phyloP scores from a whole-genome alignment of 2,888 invertebrate genomes.

The Lypha dubia region DNA sequence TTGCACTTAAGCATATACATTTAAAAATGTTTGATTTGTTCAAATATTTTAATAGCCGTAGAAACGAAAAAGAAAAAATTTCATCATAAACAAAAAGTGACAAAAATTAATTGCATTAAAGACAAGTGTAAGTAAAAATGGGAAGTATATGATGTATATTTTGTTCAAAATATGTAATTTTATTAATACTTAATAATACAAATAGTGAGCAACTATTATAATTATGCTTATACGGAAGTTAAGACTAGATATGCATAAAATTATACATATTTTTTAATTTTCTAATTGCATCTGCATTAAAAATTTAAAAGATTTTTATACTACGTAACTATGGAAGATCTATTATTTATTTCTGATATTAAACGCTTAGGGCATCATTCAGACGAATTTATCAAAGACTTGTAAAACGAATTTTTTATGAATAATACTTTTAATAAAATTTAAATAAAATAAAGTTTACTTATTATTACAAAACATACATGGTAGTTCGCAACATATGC shows the following conservation, averaged over 20 bases:
- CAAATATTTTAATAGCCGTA: slow-evolving; percentile 12
- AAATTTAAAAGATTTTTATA: slow-evolving; percentile 43
- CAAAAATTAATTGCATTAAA: slow-evolving; percentile 52
- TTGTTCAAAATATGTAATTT: slow-evolving; percentile 46
- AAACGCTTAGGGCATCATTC: not conserved
- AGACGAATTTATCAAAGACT: too few species aligned
- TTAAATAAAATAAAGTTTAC: not conserved
- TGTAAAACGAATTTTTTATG: not conserved
- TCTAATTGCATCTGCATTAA: slow-evolving; percentile 32
- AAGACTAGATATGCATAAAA: slow-evolving; percentile 71
- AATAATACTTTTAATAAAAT: not conserved
- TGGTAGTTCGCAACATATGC: too few species aligned
- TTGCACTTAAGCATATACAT: not conserved
- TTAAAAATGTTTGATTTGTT: slow-evolving; percentile 5
- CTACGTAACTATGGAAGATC: slow-evolving; percentile 68
- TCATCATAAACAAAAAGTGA: slow-evolving; percentile 40
- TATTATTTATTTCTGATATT: slow-evolving; percentile 49
- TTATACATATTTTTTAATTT: slow-evolving; percentile 47
- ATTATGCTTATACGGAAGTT: slow-evolving; percentile 66
- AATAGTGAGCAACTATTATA: slow-evolving; percentile 54
- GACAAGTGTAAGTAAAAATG: slow-evolving; percentile 41
- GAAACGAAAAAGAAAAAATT: slow-evolving; percentile 27
- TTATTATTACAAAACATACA: not conserved
- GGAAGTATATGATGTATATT: slow-evolving; percentile 54
- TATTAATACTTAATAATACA: slow-evolving; percentile 56